Base-by-base conservation (phyloP, 2,888 invertebrate species). In the Tillus elongatus region DNA sequence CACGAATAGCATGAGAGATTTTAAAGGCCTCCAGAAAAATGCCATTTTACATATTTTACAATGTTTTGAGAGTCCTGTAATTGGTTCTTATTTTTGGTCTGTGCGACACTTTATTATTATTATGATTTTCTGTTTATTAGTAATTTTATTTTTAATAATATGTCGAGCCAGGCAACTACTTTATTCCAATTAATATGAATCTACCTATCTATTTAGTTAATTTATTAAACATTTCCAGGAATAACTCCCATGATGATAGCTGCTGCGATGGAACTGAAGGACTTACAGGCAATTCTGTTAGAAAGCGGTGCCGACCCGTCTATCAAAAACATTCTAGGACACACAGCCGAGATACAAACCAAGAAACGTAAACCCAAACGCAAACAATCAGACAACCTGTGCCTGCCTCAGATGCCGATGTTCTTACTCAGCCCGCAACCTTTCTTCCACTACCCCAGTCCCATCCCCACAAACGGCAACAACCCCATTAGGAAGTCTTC, bases 241-340 rank as follows among this genome's bases (percentile, higher is more conserved):
- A 42, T 61, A 13, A 58, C 60, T 3, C 60, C 62, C 2, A 36
- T 59, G n/a, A 63, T 61, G 58, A 61, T 60, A 39, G 60, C 61
- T 8, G 51, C 53, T 15, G 55, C 57, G 12, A 47, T 56, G 42
- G 50, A 56, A 33, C n/a, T n/a, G 6, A n/a, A 19, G n/a, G 24
- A 19, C 6, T n/a, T 19, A 8, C 6, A 19, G n/a, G n/a, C 24
- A 19, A 8, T 19, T 8, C 24, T 19, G 6, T n/a, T 19, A n/a
- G n/a, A 19, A n/a, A 19, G n/a, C 6, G 6, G 24, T 8, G 24
- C 24, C 24, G 24, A 19, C n/a, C n/a, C 24, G 24, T 19, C 24
- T 8, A n/a, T n/a, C 6, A n/a, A 8, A 8, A 19, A 19, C 24
- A 8, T 6, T 19, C 24, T 19, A n/a, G 24, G 24, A n/a, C n/a